phyloP scores from a whole-genome alignment of 2,888 invertebrate genomes.

The Mellilla xanthometata region DNA sequence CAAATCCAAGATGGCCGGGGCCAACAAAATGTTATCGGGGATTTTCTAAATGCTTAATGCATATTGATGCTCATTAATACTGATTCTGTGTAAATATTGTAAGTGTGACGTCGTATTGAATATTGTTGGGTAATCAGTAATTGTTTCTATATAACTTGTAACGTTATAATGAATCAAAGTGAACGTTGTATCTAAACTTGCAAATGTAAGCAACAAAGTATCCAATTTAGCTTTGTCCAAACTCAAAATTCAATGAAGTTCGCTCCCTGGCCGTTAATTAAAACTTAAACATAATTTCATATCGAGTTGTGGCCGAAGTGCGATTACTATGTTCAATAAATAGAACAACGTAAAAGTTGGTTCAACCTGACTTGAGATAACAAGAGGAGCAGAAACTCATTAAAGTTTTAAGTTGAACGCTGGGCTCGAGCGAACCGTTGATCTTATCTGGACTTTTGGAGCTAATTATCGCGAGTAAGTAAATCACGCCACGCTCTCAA shows the following conservation, averaged over 20 bases:
- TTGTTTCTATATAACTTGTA: too few relatives aligned
- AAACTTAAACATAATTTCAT: slow-evolving; percentile 63
- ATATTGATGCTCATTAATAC: too few relatives aligned
- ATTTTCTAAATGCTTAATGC: too few relatives aligned
- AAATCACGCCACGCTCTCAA: slow-evolving; percentile 30
- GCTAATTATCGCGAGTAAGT: slow-evolving; percentile 50
- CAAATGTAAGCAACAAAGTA: slow-evolving; percentile 28
- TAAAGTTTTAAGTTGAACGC: slow-evolving; percentile 71
- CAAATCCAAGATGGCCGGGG: too few relatives aligned
- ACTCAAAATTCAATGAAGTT: slow-evolving; percentile 49
- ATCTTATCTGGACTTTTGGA: slow-evolving; percentile 52
- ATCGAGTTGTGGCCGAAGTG: slow-evolving; percentile 55
- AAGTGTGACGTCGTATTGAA: too few relatives aligned
- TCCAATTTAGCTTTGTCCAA: slow-evolving; percentile 37
- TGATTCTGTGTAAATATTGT: too few relatives aligned
- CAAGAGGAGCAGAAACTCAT: slow-evolving; percentile 73
- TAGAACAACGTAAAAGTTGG: slow-evolving; percentile 61
- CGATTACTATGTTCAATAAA: slow-evolving; percentile 60
- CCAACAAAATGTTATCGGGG: too few relatives aligned
- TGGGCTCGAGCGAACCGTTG: slow-evolving; percentile 47
- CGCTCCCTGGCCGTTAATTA: slow-evolving; percentile 55
- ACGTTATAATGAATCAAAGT: not conserved
- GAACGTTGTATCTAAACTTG: slow-evolving; percentile 7
- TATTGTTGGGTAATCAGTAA: too few relatives aligned
- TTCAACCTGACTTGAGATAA: slow-evolving; percentile 65